Conservation (phyloP, 1,140 invertebrate species). For the Listronotus bonariensis region DNA sequence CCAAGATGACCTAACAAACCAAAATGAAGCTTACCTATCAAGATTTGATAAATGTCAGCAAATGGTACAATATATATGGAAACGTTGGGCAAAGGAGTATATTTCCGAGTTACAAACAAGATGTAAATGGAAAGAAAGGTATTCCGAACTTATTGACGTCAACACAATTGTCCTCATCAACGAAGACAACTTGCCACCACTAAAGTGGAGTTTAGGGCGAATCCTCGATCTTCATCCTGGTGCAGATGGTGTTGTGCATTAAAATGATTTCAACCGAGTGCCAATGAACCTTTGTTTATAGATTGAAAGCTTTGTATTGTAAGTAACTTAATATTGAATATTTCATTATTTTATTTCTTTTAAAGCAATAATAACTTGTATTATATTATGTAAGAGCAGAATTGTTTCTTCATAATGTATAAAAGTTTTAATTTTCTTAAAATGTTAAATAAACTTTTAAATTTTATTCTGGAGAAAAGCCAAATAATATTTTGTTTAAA, state of each 20-base stretch:
- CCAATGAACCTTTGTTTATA: too few species aligned
- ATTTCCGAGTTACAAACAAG: not conserved
- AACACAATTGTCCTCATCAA: constrained; percentile 30
- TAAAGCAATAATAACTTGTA: too few species aligned
- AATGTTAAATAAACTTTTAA: too few species aligned
- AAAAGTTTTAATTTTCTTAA: too few species aligned
- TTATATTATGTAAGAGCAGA: too few species aligned
- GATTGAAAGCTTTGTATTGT: too few species aligned
- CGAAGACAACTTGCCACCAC: not conserved
- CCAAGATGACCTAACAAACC: not conserved
- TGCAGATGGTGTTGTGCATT: constrained; percentile 3
- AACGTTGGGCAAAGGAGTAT: constrained; percentile 1
- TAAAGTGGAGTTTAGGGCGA: constrained; percentile 3
- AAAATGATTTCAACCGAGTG: too few species aligned
- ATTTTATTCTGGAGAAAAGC: too few species aligned
- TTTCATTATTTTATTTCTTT: too few species aligned
- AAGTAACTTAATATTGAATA: too few species aligned
- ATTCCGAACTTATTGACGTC: constrained; percentile 26
- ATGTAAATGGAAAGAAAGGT: not conserved
- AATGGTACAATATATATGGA: not conserved
- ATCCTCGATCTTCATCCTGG: not conserved
- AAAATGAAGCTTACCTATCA: not conserved
- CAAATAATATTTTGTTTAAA: too few species aligned
- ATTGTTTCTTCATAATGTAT: too few species aligned
- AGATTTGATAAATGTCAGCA: not conserved